A percentile compares a stretch with the other conserved stretches of the same genome.
phyloP scores from a whole-genome alignment of 2,888 invertebrate species.

The Marasmarcha lunaedactyla region DNA sequence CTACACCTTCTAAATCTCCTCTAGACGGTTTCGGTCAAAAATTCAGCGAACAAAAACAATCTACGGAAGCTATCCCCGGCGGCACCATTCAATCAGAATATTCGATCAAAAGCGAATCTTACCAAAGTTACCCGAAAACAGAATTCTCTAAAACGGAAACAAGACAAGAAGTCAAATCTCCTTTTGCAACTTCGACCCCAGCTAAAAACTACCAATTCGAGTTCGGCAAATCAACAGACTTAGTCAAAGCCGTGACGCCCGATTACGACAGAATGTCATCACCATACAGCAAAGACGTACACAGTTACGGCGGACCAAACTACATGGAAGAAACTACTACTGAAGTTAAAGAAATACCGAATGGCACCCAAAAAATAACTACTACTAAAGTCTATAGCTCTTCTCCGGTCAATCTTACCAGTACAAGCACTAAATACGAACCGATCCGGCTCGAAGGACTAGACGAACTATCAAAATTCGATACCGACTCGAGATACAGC shows the following conservation, averaged over 20 bases:
- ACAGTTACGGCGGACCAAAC: slow-evolving; percentile 52
- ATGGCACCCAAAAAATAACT: slow-evolving; percentile 67
- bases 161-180: slow-evolving; percentile 45
- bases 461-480: slow-evolving; percentile 64
- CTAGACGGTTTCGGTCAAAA: slow-evolving; percentile 53
- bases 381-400: slow-evolving; percentile 71
- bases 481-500: slow-evolving; percentile 61
- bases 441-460: slow-evolving; percentile 59
- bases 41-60: slow-evolving; percentile 53
- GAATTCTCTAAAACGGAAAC: slow-evolving; percentile 43
- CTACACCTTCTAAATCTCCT: slow-evolving; percentile 19
- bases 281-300: slow-evolving; percentile 50
- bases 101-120: slow-evolving; percentile 50
- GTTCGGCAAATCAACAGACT: slow-evolving; percentile 29
- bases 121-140: slow-evolving; percentile 48
- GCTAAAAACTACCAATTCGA: slow-evolving; percentile 37
- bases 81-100: slow-evolving; percentile 53
- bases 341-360: slow-evolving; percentile 66
- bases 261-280: slow-evolving; percentile 54
- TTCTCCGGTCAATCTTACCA: slow-evolving; percentile 62
- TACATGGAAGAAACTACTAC: slow-evolving; percentile 61
- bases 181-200: slow-evolving; percentile 49
- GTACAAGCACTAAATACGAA: slow-evolving; percentile 60
- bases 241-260: slow-evolving; percentile 49
- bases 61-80: slow-evolving; percentile 54